phyloP scores from a whole-genome alignment of 1,140 invertebrate species.

The Schlechtendalia chinensis region DNA sequence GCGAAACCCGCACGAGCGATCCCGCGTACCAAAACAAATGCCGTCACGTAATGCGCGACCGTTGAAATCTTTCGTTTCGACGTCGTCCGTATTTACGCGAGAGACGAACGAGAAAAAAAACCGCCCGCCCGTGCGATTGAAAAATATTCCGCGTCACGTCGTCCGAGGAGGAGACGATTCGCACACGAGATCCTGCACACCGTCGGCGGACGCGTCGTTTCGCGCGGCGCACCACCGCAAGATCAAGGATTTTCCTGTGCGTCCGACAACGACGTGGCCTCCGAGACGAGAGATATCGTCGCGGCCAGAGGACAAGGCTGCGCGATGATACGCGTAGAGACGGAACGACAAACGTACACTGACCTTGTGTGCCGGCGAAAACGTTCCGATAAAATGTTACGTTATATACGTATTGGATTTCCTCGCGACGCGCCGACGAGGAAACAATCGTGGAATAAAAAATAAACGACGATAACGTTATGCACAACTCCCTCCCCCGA shows the following conservation, averaged over 20 bases:
- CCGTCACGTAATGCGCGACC: neutral
- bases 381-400: neutral
- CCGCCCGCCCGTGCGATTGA: too few species aligned
- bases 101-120: too few species aligned
- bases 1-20: neutral
- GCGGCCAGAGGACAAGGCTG: conserved; percentile 25
- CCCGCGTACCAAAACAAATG: neutral
- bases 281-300: neutral
- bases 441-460: too few species aligned
- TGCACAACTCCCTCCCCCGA: too few species aligned
- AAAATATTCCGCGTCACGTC: too few species aligned
- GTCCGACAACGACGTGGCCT: conserved; percentile 9
- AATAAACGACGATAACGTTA: too few species aligned
- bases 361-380: conserved; percentile 32
- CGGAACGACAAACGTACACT: neutral
- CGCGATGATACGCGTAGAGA: neutral
- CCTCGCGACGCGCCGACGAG: too few species aligned
- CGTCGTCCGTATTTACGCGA: too few species aligned
- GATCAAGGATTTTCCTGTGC: conserved; percentile 37
- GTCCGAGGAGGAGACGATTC: too few species aligned
- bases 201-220: neutral
- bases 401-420: too few species aligned
- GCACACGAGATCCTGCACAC: neutral
- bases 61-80: conserved; percentile 34
- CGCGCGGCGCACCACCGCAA: conserved; percentile 2